Evolutionary conservation across 2,113 vertebrate species (phyloP), one percentile per base, ranked within the genome.

Genomic region (Haemorhous mexicanus): DNA sequence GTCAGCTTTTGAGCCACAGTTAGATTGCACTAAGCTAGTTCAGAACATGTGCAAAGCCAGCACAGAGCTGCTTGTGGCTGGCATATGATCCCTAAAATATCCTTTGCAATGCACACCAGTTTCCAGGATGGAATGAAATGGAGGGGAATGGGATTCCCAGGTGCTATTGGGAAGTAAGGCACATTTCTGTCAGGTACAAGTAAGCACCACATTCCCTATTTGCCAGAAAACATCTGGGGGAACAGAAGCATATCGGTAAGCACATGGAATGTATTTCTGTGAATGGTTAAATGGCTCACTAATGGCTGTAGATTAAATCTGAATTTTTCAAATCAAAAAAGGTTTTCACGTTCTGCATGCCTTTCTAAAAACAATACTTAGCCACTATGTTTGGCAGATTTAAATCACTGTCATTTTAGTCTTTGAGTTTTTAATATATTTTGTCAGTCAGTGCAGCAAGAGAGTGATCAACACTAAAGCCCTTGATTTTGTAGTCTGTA

Each of bases 201-300:
- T 32, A 37, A 67, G 11, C 0, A 0, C 30, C 28, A 14, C 0
- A 0, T 44, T 86, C n/a, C 26, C 16, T 69, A 9, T 59, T 80
- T 70, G 32, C 37, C 32, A 53, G n/a, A 63, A 91, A 50, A 62
- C 28, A 58, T 22, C 26, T 50, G 5, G 10, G 11, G 7, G 1
- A 13, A 53, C 58, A 32, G 15, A 41, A 22, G 10, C 18, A 7
- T 39, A 43, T 59, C 0, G 0, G 32, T 89, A 49, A 83, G 56
- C 12, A 50, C 11, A 21, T 20, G 50, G 46, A 84, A 59, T 77
- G 9, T 46, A 5, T 52, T 87, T 89, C 58, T 87, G 18, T 74
- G 47, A 49, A 11, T 75, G 27, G 21, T 59, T 89, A n/a, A 66
- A 11, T 32, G 16, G 64, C 37, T 77, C 7, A 28, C 8, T 62